Evolutionary conservation across 2,113 vertebrate species (phyloP).

Genomic region (Mugil cephalus): DNA sequence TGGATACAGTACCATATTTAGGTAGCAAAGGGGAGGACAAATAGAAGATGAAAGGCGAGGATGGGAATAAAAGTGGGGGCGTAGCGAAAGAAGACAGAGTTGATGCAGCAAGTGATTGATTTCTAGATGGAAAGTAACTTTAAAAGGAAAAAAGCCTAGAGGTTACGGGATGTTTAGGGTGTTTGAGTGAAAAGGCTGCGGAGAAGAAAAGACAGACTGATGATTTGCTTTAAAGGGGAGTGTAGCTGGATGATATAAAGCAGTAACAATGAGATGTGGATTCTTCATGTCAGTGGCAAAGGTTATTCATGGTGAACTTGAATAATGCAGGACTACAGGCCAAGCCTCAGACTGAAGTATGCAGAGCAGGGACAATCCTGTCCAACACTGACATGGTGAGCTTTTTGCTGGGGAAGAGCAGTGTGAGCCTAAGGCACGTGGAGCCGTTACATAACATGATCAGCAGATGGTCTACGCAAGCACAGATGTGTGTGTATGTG

Average conservation of each 20-base stretch:
- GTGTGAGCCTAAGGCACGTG: slow-evolving; percentile 71
- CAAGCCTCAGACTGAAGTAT: slow-evolving; percentile 10
- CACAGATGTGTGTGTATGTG: slow-evolving; percentile 56
- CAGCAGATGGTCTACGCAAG: slow-evolving; percentile 78
- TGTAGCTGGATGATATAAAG: slow-evolving; percentile 25
- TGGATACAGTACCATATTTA: slow-evolving; percentile 38
- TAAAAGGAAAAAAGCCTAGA: slow-evolving; percentile 27
- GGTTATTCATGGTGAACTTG: slow-evolving; percentile 56
- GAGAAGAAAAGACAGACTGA: not conserved
- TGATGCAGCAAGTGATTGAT: slow-evolving; percentile 10
- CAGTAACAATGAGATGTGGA: slow-evolving; percentile 18
- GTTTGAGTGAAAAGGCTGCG: slow-evolving; percentile 3
- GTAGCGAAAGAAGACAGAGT: not conserved
- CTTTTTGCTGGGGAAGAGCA: slow-evolving; percentile 65
- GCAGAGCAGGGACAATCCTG: slow-evolving; percentile 27
- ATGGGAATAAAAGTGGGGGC: not conserved
- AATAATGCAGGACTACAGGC: slow-evolving; percentile 65
- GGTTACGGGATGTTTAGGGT: not conserved
- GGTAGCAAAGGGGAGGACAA: slow-evolving; percentile 11
- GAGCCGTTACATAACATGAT: slow-evolving; percentile 75
- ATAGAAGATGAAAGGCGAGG: not conserved
- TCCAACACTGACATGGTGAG: slow-evolving; percentile 50
- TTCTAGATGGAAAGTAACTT: slow-evolving; percentile 24
- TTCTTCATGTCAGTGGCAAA: slow-evolving; percentile 35
- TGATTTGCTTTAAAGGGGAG: slow-evolving; percentile 28